These are phyloP conservation scores for Stratiomys singularior DNA, from an alignment of 2,888 invertebrate genomes.

Conservation along the genomic window DNA sequence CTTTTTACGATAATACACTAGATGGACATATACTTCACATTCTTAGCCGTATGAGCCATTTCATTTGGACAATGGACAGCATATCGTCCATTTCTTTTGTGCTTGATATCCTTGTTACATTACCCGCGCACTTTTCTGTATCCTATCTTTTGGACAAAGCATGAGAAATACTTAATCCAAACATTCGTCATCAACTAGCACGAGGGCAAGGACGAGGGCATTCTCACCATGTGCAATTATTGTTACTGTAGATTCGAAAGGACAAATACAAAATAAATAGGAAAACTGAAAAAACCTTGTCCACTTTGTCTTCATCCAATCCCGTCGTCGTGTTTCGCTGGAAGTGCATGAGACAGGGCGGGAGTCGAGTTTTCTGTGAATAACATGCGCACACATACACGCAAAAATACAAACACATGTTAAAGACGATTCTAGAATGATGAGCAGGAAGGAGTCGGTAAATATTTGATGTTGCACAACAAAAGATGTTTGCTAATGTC, in stretches of 20 bases:
- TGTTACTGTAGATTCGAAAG: background rate
- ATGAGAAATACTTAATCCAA: conserved; percentile 16
- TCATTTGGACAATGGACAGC: background rate
- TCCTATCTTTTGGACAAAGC: background rate
- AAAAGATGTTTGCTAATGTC: background rate
- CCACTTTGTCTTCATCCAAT: background rate
- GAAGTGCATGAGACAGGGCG: no score
- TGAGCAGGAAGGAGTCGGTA: background rate
- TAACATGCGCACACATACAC: no score
- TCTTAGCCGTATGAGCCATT: background rate
- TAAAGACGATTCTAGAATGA: no score
- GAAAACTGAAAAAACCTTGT: background rate
- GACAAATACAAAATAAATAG: conserved; percentile 8
- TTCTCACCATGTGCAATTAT: conserved; percentile 25
- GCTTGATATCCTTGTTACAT: no score
- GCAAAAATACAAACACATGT: no score
- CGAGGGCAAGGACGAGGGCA: conserved; percentile 7
- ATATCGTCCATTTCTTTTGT: background rate
- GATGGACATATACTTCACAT: background rate
- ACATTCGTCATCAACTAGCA: conserved; percentile 5
- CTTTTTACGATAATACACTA: background rate
- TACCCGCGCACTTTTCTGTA: no score
- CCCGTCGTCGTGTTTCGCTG: background rate
- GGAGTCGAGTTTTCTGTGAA: no score
- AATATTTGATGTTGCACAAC: conserved; percentile 7